phyloP scores from a whole-genome alignment of 1,140 invertebrate genomes.

The Drosophila sulfurigaster region DNA sequence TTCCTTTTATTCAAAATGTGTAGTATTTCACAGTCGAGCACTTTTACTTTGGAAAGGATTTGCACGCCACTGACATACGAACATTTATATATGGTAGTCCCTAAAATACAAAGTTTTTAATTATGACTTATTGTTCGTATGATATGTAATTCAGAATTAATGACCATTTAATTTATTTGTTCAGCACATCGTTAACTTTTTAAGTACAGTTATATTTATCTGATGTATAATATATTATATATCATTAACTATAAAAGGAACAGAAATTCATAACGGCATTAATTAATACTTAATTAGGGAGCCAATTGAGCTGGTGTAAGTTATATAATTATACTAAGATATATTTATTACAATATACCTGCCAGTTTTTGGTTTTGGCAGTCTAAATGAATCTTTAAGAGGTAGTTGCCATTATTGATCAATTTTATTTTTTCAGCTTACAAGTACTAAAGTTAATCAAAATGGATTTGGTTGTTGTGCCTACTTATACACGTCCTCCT shows the following conservation, averaged over 20 bases:
- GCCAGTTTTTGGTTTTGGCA: background rate
- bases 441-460: background rate
- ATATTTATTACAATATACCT: conserved; percentile 23
- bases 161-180: background rate
- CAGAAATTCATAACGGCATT: conserved; percentile 31
- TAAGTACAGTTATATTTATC: background rate
- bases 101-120: too few species aligned
- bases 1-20: too few species aligned
- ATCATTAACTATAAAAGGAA: background rate
- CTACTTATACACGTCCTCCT: background rate
- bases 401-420: conserved; percentile 35
- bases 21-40: too few species aligned
- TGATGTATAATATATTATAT: background rate
- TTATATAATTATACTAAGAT: conserved; percentile 32
- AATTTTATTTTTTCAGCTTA: background rate
- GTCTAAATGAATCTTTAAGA: conserved; percentile 16
- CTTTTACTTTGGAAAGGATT: too few species aligned
- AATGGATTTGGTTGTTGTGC: background rate
- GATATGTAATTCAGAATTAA: too few species aligned
- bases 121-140: too few species aligned
- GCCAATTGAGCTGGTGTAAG: conserved; percentile 8
- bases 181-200: background rate
- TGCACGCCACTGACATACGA: too few species aligned
- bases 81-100: too few species aligned
- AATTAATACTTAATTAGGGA: conserved; percentile 26